These are phyloP conservation scores for Sciurus vulgaris DNA, from an alignment of 2,797 vertebrate genomes.

Conservation along the genomic window DNA sequence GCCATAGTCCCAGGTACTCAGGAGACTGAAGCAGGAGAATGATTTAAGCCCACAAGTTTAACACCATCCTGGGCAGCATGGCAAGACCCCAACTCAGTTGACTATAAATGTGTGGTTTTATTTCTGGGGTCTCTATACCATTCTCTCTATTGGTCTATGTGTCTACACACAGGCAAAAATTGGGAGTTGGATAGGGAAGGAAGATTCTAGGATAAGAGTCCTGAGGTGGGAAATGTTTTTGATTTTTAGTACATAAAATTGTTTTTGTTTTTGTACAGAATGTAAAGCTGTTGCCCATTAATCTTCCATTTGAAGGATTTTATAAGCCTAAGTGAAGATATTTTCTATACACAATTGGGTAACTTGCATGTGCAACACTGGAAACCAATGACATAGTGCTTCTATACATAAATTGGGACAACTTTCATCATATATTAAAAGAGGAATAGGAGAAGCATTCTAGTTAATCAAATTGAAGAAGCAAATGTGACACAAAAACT, in stretches of 20 bases:
- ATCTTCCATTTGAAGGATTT: conserved; percentile 91
- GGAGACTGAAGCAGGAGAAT: not conserved
- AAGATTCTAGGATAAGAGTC: not conserved
- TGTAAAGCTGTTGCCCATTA: conserved; percentile 94
- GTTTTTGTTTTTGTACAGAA: conserved; percentile 90
- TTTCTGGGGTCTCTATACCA: not conserved
- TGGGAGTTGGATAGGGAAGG: not conserved
- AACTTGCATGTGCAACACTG: conserved; percentile 78
- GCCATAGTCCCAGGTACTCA: not conserved
- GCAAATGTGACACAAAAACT: not conserved
- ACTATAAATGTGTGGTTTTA: not conserved
- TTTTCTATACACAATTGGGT: conserved; percentile 83
- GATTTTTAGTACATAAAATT: not conserved
- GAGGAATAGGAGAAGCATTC: conserved; percentile 73
- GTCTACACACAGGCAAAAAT: not conserved
- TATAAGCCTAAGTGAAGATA: conserved; percentile 87
- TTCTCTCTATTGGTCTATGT: not conserved
- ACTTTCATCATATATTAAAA: conserved; percentile 66
- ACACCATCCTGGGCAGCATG: too few species aligned
- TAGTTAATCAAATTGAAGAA: not conserved
- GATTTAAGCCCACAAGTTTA: too few species aligned
- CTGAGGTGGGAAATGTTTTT: too few species aligned
- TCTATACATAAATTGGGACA: conserved; percentile 80
- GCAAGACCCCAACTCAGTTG: not conserved
- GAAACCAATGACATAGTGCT: conserved; percentile 82